A percentile compares a stretch with the other conserved stretches of the same genome.
Evolutionary conservation across 2,113 vertebrate species (phyloP).

Genomic region (Oncorhynchus masou): DNA sequence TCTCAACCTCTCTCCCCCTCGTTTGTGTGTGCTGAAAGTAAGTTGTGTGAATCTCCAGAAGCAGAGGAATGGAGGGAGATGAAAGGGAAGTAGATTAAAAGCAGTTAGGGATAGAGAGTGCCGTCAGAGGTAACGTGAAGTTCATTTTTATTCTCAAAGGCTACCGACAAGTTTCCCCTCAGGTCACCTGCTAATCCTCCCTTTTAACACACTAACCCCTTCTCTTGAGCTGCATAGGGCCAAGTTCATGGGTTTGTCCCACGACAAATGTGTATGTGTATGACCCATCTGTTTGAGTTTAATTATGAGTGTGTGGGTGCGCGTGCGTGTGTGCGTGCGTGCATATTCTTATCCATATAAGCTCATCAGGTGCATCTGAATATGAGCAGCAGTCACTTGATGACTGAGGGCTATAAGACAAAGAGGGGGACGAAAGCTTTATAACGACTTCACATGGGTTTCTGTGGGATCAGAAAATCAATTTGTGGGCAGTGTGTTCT

Average conservation of each 20-base stretch:
- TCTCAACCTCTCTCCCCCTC: background rate
- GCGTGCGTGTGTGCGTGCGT: background rate
- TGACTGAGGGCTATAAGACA: constrained; percentile 7
- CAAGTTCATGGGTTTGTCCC: too few species aligned
- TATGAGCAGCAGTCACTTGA: background rate
- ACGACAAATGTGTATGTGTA: too few species aligned
- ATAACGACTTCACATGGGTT: constrained; percentile 33
- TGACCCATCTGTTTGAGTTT: too few species aligned
- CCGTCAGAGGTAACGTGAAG: constrained; percentile 58
- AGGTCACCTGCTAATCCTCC: constrained; percentile 36
- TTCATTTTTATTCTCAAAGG: constrained; percentile 54
- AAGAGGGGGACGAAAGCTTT: constrained; percentile 34
- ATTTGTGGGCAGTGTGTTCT: constrained; percentile 51
- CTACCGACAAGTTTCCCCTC: background rate
- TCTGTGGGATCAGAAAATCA: constrained; percentile 45
- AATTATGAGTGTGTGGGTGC: too few species aligned
- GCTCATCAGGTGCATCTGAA: background rate
- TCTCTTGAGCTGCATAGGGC: background rate
- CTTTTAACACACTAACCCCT: constrained; percentile 28
- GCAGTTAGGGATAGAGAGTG: constrained; percentile 34
- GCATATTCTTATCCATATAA: background rate
- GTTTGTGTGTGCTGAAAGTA: constrained; percentile 15
- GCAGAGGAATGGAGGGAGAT: constrained; percentile 19
- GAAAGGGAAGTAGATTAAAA: constrained; percentile 61
- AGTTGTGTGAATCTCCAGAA: background rate